Base-by-base conservation (phyloP, 2,113 vertebrate species). In the Mobula hypostoma region DNA sequence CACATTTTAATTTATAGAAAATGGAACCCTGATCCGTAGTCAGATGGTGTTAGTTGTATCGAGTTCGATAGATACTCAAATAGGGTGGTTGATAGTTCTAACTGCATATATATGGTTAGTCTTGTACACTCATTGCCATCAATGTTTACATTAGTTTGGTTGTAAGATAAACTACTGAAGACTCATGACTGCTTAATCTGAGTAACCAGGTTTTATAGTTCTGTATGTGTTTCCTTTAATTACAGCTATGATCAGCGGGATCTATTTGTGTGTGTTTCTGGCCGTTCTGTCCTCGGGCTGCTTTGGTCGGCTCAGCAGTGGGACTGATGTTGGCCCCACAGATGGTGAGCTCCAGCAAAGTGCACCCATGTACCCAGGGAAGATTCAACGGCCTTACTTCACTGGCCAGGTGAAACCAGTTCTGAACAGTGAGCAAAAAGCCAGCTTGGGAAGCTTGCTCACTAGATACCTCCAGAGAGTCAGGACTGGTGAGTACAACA, bases 181-280 rank as follows among this genome's bases (percentile, higher is more conserved):
- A 32, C n/a, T 17, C 29, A 66, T 7, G 12, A 32, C 14, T 32
- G 14, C 63, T 29, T 32, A 40, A 40, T 40, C 9, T 48, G 48
- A 1, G 48, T 48, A 48, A 48, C 48, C 8, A 32, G n/a, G 7
- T 70, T 36, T 91, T 63, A 92, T 21, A 21, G 63, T 40, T 6
- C 66, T n/a, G 82, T 93, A 29, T 27, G 15, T 94, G 21, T 70
- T 68, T 85, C 63, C 5, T 79, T 58, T 94, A 88, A 2, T 77
- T 40, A 15, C 94, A 97, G 97, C 97, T 94, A 99, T 99, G 99
- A 97, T 97, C 96, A 95, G 97, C 21, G 95, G 98, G 85, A 94
- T 98, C 68, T 97, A 97, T 95, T 94, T 98, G 96, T 99, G 97
- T 36, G 94, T 98, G 94, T 32, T 99, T 95, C 96, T 99, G 79